Base-by-base conservation (phyloP, 2,113 vertebrate species). In the Todiramphus chloris region DNA sequence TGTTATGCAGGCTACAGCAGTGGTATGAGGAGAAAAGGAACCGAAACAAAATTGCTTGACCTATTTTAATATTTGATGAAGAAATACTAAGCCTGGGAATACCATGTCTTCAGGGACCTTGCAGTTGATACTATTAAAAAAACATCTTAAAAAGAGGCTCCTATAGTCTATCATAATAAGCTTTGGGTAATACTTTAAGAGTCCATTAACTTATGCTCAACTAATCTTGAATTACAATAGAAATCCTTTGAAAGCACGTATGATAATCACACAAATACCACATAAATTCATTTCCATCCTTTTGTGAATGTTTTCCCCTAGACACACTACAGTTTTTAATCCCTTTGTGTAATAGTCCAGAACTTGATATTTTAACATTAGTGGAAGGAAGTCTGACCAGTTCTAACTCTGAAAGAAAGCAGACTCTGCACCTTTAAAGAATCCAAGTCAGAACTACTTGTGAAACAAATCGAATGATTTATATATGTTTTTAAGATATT, bases 61-160 rank as follows among this genome's bases (percentile, higher is more conserved):
- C 75, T 93, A 89, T 96, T 97, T 97, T 95, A 96, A 97, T 97
- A 96, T 95, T 97, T 95, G 91, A 96, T 95, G 90, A 96, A 86
- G 92, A 87, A 95, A 87, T 86, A 53, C 41, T 86, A 74, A 93
- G 56, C 73, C 43, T 81, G 78, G 69, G 78, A 96, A 91, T 88
- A 96, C 41, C 72, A 69, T 80, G 86, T 95, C 88, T 94, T 68
- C 55, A 72, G 87, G 81, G 90, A 63, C n/a, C 68, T 90, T 91
- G 81, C 51, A 92, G 74, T 48, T 95, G 73, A 93, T 97, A 75
- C 84, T 93, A 90, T 90, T 96, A 59, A 90, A 97, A 94, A 94
- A 95, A 87, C 39, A 95, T 90, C 79, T 93, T 90, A 5, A 79
- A 95, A 87, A 70, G 27, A 92, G 43, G 53, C 41, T 96, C 33